Conservation (phyloP, 1,140 invertebrate genomes). For the Leptonema lineaticorne region DNA sequence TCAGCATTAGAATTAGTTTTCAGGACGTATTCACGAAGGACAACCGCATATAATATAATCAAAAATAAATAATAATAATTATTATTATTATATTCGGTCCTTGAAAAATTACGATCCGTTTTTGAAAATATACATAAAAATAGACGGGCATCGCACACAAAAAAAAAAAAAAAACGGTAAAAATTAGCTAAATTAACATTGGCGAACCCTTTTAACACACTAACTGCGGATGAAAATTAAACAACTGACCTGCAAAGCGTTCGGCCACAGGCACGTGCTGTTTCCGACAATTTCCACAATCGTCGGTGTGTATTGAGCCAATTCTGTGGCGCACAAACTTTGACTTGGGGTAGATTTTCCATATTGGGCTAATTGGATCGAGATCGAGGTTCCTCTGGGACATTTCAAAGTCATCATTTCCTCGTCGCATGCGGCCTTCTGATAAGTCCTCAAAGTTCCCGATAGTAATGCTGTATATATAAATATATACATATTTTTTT, state of each 20-base stretch:
- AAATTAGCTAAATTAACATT: too few species aligned
- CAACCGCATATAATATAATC: too few species aligned
- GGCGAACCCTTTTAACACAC: conserved; percentile 1
- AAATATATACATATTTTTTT: not conserved
- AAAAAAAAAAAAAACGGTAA: too few species aligned
- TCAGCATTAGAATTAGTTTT: too few species aligned
- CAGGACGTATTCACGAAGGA: too few species aligned
- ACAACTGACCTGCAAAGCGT: conserved; percentile 56
- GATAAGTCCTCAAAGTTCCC: conserved; percentile 84
- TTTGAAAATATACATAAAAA: too few species aligned
- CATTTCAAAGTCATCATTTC: conserved; percentile 81
- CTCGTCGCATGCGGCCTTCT: conserved; percentile 83
- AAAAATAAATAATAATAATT: too few species aligned
- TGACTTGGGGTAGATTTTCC: conserved; percentile 51
- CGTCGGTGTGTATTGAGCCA: conserved; percentile 60
- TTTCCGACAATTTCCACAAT: conserved; percentile 54
- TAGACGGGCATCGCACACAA: not conserved
- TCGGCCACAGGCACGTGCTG: conserved; percentile 55
- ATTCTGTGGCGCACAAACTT: conserved; percentile 71
- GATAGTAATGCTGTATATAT: conserved; percentile 73
- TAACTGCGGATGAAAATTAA: conserved; percentile 5
- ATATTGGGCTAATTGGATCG: conserved; percentile 74
- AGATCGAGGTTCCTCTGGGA: conserved; percentile 82
- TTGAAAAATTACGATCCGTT: too few species aligned
- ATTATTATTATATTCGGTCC: too few species aligned